Evolutionary conservation across 2,888 invertebrate species (phyloP), one percentile per base, ranked within the genome.

Genomic region (Steinernema scapterisci): DNA sequence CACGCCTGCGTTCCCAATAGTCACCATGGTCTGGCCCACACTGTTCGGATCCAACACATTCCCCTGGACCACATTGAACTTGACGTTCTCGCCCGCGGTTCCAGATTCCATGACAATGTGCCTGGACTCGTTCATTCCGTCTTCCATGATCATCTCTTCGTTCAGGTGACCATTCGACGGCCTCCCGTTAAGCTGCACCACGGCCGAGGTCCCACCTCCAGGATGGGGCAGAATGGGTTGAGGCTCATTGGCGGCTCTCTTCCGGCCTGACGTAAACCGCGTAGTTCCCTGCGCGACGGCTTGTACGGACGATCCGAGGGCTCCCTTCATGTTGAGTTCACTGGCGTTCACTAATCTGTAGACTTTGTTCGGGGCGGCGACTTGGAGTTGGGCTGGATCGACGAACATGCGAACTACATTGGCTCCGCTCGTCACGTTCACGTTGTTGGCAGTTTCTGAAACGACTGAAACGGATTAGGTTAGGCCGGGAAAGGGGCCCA

Each of bases 61-160:
- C 21, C 21, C 23, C 16, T 21, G 25, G 3, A 63, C 63, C 11
- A 63, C 19, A 31, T 31, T 63, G 63, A 63, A 63, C 38, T 63
- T 63, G 63, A 63, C 63, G 31, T 31, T 31, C 16, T 63, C 63
- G 27, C 27, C 63, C 1, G 27, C 13, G 27, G 31, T 31, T 1
- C 63, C 63, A 16, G 63, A 63, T 25, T 63, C 63, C 63, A 63
- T 63, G 31, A 63, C 63, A 16, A 63, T 63, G 7, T 63, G 63
- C 31, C 48, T 16, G 16, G 48, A 16, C n/a, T 48, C 48, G 13
- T 19, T 19, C 13, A 48, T 7, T 2, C 63, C 63, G 16, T 63
- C 63, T 25, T 63, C 63, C 63, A 63, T 63, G 63, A 63, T 27
- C 63, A 63, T 63, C 63, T 63, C 63, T 16, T 63, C 63, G 31